These are phyloP conservation scores for Tangara arthus DNA, from an alignment of 2,797 vertebrate genomes.

Conservation along the genomic window DNA sequence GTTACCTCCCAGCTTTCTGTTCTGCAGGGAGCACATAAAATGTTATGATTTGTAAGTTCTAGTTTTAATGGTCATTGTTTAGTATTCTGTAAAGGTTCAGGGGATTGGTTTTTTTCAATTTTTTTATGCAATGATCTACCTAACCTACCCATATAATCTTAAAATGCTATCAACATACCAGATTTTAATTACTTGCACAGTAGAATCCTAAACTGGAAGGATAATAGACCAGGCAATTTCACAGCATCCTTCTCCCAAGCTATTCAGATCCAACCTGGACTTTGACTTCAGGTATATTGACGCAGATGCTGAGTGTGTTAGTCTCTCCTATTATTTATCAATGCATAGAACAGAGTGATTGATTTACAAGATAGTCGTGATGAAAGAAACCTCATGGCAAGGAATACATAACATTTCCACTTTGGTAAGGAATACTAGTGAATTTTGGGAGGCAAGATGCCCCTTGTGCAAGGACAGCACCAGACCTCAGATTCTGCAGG, in stretches of 20 bases:
- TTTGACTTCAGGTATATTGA: neutral
- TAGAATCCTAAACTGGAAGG: neutral
- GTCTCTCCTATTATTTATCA: neutral
- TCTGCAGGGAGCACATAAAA: neutral
- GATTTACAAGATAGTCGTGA: neutral
- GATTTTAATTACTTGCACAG: neutral
- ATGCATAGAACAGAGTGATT: neutral
- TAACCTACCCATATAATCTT: neutral
- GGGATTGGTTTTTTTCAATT: fast-evolving
- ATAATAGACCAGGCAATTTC: neutral
- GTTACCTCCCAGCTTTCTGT: neutral
- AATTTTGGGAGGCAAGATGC: neutral
- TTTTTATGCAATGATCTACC: neutral
- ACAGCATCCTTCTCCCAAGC: neutral
- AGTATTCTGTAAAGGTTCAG: neutral
- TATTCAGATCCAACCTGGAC: neutral
- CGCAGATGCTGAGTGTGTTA: neutral
- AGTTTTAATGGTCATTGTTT: neutral
- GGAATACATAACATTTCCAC: neutral
- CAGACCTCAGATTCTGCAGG: neutral
- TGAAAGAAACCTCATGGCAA: neutral
- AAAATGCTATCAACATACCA: neutral
- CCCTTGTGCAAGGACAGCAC: neutral
- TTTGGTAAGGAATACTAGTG: neutral
- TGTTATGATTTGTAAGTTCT: neutral